Evolutionary conservation across 1,140 invertebrate genomes (phyloP), one percentile per base, ranked within the genome.

Genomic region (Mercenaria mercenaria): DNA sequence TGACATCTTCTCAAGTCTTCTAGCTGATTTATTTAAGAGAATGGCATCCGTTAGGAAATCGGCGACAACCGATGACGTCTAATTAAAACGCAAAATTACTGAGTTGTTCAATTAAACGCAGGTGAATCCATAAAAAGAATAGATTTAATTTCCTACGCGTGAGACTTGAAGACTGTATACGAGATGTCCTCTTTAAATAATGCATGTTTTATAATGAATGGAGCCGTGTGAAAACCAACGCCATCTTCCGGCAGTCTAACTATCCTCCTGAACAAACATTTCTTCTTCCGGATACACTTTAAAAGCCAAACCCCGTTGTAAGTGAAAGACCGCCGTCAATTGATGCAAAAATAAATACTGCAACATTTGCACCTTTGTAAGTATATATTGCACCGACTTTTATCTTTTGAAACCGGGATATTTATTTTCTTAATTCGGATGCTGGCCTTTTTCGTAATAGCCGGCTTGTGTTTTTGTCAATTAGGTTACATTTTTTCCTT

Each of bases 1-100:
- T 82, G 80, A 29, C 61, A 69, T 43, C 39, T 34, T 50, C 43
- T 52, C 0, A 20, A 39, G 59, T 34, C 15, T 39, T 34, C 23
- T 84, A 29, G 1, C 47, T 84, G 82, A 84, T 84, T 72, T 84
- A 84, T 84, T 64, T 52, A 79, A 79, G 76, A 79, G n/a, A 56
- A 79, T 37, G 18, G 50, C 47, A 23, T 32, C 69, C 37, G 37
- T 23, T 34, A 56, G 76, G 50, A 37, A 29, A 39, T 34, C 29
- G 34, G 43, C 43, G 34, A 32, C 32, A 56, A 20, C 39, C 59
- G n/a, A 39, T 69, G 61, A 83, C 26, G 26, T 83, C n/a, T 41
- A 87, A 87, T 87, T 77, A 87, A 84, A 77, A 50, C 15, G 43
- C 23, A 37, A 26, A 20, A 79, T 84, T 59, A 64, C 69, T 77